Base-by-base conservation (phyloP, 2,888 invertebrate genomes). In the Ophion slaviceki region DNA sequence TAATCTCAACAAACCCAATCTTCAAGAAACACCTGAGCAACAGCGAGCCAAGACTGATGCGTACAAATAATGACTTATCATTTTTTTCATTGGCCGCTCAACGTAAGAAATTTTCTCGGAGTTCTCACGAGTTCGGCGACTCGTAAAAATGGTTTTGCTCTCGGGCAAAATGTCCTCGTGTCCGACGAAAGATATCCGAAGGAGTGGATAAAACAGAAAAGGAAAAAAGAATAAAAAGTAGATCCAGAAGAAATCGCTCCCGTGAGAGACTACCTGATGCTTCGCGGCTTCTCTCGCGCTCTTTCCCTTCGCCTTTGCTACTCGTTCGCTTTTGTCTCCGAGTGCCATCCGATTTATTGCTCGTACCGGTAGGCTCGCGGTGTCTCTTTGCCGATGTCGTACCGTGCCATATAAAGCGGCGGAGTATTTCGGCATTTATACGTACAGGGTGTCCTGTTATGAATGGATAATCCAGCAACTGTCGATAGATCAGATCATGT, bases 341-440 rank as follows among this genome's bases (percentile, higher is more conserved):
- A 84, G 88, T 86, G 87, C 88, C 82, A 86, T 87, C 88, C 85
- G 87, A 88, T 87, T 88, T 86, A 87, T 88, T 86, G 85, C 87
- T 84, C 79, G 79, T 87, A 86, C 87, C 84, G 68, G 82, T 87
- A 85, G 84, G 82, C 86, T 74, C 74, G 86, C 88, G 88, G 88
- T 86, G 64, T 87, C 85, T 88, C 87, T 88, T 88, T 88, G 85
- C 84, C 87, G 32, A 87, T 86, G 84, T 81, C 86, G 80, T 82
- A 78, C 76, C 83, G 82, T 86, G 64, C 87, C 87, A 84, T 87
- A 87, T 87, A 87, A 86, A 87, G 87, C 74, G 74, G 67, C 80
- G 32, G 61, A 67, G 59, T 64, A 53, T 61, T 59, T 80, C 61
- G 47, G 67, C 61, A 66, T 64, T 32, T 32, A 32, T 32, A 32